These are phyloP conservation scores for Bicyclus anynana DNA, from an alignment of 1,140 invertebrate species.

Conservation along the genomic window DNA sequence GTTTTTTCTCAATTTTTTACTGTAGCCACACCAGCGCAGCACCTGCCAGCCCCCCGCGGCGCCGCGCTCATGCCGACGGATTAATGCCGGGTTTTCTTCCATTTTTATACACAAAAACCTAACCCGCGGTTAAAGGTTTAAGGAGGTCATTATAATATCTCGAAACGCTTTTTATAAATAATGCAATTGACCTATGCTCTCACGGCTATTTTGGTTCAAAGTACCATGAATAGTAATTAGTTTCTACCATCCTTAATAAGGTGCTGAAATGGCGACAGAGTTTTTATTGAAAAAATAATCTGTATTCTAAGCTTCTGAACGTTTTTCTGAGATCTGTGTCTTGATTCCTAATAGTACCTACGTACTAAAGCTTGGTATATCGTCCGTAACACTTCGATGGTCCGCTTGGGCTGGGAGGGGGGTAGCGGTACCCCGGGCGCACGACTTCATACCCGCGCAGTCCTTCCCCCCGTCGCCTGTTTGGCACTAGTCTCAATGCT, in stretches of 20 bases:
- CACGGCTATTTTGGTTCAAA: constrained; percentile 6
- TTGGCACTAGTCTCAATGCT: too few relatives aligned
- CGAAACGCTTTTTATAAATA: constrained; percentile 36
- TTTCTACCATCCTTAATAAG: background rate
- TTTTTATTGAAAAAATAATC: too few relatives aligned
- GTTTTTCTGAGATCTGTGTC: too few relatives aligned
- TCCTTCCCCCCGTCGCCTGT: too few relatives aligned
- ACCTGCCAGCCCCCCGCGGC: constrained; percentile 59
- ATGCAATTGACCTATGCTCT: constrained; percentile 36
- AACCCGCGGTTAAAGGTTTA: constrained; percentile 35
- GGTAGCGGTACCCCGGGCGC: too few relatives aligned
- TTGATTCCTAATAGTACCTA: too few relatives aligned
- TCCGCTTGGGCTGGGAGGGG: too few relatives aligned
- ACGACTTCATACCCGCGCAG: too few relatives aligned
- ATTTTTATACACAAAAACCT: constrained; percentile 10
- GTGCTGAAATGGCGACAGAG: background rate
- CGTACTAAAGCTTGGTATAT: too few relatives aligned
- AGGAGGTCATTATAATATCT: constrained; percentile 44
- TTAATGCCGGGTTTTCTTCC: constrained; percentile 52
- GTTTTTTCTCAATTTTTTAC: constrained; percentile 33
- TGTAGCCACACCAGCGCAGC: constrained; percentile 36
- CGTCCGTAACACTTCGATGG: too few relatives aligned
- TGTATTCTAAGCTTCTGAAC: too few relatives aligned
- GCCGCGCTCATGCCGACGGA: constrained; percentile 48
- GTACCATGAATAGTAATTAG: background rate